These are phyloP conservation scores for Bugula neritina DNA, from an alignment of 2,888 invertebrate species.

Conservation along the genomic window DNA sequence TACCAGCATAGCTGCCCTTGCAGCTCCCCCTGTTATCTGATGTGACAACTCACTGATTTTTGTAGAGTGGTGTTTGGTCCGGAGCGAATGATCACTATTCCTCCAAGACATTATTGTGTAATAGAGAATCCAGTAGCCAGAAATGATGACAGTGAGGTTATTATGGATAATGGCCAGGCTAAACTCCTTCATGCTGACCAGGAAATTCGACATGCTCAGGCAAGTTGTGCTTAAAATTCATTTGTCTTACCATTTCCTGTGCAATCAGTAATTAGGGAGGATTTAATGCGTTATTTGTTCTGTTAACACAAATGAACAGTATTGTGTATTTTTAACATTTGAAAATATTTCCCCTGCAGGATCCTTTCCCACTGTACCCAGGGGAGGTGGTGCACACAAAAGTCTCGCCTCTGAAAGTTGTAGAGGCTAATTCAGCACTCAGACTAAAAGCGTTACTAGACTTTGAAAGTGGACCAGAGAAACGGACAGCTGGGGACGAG, in stretches of 20 bases:
- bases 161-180: constrained; percentile 53
- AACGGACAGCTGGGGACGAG: constrained; percentile 56
- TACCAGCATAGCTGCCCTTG: no score
- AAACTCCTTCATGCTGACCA: constrained; percentile 55
- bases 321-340: not conserved
- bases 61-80: constrained; percentile 54
- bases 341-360: constrained; percentile 37
- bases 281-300: not conserved
- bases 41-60: no score
- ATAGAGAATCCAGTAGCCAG: constrained; percentile 55
- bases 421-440: constrained; percentile 55
- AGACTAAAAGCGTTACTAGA: constrained; percentile 53
- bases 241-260: not conserved
- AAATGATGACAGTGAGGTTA: constrained; percentile 45
- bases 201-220: constrained; percentile 54
- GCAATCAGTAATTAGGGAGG: not conserved
- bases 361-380: constrained; percentile 57
- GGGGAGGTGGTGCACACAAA: constrained; percentile 51
- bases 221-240: no score
- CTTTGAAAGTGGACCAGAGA: constrained; percentile 49
- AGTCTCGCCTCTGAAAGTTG: constrained; percentile 52
- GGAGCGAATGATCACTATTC: constrained; percentile 55
- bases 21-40: no score
- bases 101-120: constrained; percentile 56
- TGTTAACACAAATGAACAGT: not conserved